Percentiles rank a stretch among this genome's conserved stretches.
These are phyloP conservation scores for Argynnis bischoffii DNA, from an alignment of 2,888 invertebrate species.

Conservation along the genomic window DNA sequence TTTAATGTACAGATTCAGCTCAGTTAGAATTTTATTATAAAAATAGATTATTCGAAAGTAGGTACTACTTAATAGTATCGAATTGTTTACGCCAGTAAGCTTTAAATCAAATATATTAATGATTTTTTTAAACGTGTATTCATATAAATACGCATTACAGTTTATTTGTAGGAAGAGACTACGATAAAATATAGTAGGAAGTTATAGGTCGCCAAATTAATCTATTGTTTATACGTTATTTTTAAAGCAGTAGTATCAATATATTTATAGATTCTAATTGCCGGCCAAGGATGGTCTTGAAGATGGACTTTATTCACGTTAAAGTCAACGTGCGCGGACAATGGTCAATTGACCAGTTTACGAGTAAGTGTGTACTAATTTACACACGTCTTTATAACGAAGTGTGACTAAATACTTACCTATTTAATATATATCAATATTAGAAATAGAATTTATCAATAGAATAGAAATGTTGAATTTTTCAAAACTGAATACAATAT, in stretches of 20 bases:
- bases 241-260: slow-evolving; percentile 28
- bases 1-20: no score
- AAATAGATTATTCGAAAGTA: no score
- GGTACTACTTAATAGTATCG: no score
- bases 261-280: slow-evolving; percentile 41
- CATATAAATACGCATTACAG: no score
- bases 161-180: background rate
- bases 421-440: no score
- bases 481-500: background rate
- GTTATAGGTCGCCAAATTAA: slow-evolving; percentile 8
- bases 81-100: no score
- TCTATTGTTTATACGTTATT: slow-evolving; percentile 19
- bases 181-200: slow-evolving; percentile 7
- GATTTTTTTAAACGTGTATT: no score
- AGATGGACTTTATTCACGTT: slow-evolving; percentile 43
- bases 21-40: no score
- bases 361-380: slow-evolving; percentile 33
- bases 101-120: no score
- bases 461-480: no score
- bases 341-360: slow-evolving; percentile 49
- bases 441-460: no score
- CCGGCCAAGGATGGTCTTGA: slow-evolving; percentile 41
- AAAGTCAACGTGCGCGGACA: slow-evolving; percentile 35
- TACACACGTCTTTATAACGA: slow-evolving; percentile 24
- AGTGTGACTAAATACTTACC: background rate